Base-by-base conservation (phyloP, 2,797 vertebrate species). In the Hephaestus fuliginosus region DNA sequence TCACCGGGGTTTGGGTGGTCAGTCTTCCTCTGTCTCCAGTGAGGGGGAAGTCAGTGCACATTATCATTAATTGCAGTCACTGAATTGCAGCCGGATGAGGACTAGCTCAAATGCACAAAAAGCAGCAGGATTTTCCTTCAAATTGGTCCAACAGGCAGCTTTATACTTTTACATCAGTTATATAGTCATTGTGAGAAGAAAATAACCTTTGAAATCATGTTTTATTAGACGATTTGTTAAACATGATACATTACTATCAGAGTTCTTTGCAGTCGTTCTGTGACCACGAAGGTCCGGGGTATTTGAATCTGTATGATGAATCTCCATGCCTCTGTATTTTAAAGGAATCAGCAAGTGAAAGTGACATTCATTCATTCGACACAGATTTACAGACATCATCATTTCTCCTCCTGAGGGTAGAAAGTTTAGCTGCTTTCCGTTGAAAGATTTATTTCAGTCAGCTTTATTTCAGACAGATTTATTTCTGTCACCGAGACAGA, bases 61-160 rank as follows among this genome's bases (percentile, higher is more conserved):
- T 57, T 58, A 69, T 72, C 13, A 28, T 73, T 80, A 74, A 79
- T 53, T 85, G 36, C 43, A 74, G 61, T 74, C 74, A 72, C 51
- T 66, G 46, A 76, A 70, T 76, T 55, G 68, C 15, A 46, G 18
- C 13, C 39, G 20, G 48, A 72, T 44, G 39, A 48, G 10, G 5
- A 43, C 1, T 0, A 57, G 39, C 17, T 76, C 22, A 48, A 67
- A 61, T 39, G 70, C 36, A 7, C 14, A 58, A 46, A 33, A 33
- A 30, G 53, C 41, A 57, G 28, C 3, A 1, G 30, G 46, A 12
- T 33, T 70, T 76, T 70, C 61, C 39, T 30, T 8, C 28, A 67
- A 15, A 12, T 20, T 73, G 12, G 67, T 20, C 14, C 22, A 53
- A 53, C 39, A 22, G 17, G 18, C 43, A 57, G 15, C 12, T 18